Evolutionary conservation across 1,140 invertebrate species (phyloP).

Genomic region (Panagrolaimus sp.): DNA sequence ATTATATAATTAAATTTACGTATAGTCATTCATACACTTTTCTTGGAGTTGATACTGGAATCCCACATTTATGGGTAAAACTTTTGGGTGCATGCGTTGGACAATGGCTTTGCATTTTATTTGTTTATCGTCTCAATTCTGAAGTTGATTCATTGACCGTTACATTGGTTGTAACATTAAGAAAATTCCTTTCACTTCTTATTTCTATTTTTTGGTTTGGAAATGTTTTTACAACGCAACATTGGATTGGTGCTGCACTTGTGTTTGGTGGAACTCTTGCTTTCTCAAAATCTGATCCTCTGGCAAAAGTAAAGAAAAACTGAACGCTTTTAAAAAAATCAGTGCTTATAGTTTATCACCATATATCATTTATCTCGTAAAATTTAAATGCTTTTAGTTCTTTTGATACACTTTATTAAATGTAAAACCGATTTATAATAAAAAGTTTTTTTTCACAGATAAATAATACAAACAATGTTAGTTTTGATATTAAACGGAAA

Average conservation of each 20-base stretch:
- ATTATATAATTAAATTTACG: slow-evolving; percentile 65
- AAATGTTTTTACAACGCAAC: slow-evolving; percentile 82
- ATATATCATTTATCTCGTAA: no score
- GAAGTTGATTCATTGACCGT: slow-evolving; percentile 88
- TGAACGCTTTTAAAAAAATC: no score
- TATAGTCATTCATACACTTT: slow-evolving; percentile 53
- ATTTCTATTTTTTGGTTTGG: slow-evolving; percentile 91
- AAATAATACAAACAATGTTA: no score
- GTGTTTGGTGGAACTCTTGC: slow-evolving; percentile 88
- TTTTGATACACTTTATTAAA: no score
- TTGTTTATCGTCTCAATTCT: slow-evolving; percentile 85
- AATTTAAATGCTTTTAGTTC: no score
- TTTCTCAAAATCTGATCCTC: slow-evolving; percentile 62
- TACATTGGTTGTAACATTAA: slow-evolving; percentile 84
- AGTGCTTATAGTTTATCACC: no score
- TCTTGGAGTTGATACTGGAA: slow-evolving; percentile 57
- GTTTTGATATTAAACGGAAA: no score
- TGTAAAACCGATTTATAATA: no score
- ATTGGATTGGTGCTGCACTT: slow-evolving; percentile 83
- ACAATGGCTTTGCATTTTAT: slow-evolving; percentile 84
- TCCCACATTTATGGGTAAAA: slow-evolving; percentile 74
- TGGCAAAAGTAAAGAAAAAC: neutral
- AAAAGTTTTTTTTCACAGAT: no score
- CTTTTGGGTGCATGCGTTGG: slow-evolving; percentile 79
- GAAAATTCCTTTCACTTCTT: slow-evolving; percentile 88